Percentiles rank a stretch among this genome's conserved stretches.
These are phyloP conservation scores for Perccottus glenii DNA, from an alignment of 2,113 vertebrate species.

Conservation along the genomic window DNA sequence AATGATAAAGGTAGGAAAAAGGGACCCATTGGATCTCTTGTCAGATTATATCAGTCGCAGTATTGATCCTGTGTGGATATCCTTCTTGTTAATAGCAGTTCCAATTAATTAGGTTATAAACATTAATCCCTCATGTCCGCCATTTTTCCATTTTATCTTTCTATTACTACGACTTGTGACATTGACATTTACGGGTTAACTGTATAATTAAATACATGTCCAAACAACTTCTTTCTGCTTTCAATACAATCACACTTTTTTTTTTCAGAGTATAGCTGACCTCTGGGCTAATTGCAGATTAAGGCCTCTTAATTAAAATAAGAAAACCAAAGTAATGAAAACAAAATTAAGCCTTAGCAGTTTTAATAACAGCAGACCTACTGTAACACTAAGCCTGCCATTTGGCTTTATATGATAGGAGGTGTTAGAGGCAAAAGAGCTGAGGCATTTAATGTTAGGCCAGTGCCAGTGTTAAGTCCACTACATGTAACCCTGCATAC, in stretches of 20 bases:
- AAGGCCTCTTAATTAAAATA: conserved; percentile 79
- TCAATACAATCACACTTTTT: conserved; percentile 65
- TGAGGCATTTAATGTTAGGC: conserved; percentile 24
- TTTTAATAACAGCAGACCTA: conserved; percentile 55
- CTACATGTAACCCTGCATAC: conserved; percentile 21
- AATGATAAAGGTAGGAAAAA: background rate
- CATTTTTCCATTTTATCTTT: conserved; percentile 40
- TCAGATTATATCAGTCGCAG: background rate
- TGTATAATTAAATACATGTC: conserved; percentile 75
- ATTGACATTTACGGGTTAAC: conserved; percentile 77
- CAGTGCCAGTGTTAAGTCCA: conserved; percentile 23
- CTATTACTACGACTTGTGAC: conserved; percentile 49
- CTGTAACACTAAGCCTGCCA: conserved; percentile 45
- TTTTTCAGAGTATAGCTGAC: conserved; percentile 71
- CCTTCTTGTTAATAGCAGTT: conserved; percentile 21
- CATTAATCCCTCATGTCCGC: conserved; percentile 36
- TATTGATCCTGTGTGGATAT: conserved; percentile 12
- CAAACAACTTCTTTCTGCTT: conserved; percentile 65
- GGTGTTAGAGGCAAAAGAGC: conserved; percentile 20
- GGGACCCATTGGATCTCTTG: too few relatives aligned
- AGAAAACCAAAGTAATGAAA: conserved; percentile 74
- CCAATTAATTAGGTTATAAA: conserved; percentile 37
- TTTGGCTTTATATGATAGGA: conserved; percentile 59
- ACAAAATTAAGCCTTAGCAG: conserved; percentile 67
- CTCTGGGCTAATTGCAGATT: conserved; percentile 82